These are phyloP conservation scores for Protodeltote pygarga DNA, from an alignment of 2,888 invertebrate species.

Conservation along the genomic window DNA sequence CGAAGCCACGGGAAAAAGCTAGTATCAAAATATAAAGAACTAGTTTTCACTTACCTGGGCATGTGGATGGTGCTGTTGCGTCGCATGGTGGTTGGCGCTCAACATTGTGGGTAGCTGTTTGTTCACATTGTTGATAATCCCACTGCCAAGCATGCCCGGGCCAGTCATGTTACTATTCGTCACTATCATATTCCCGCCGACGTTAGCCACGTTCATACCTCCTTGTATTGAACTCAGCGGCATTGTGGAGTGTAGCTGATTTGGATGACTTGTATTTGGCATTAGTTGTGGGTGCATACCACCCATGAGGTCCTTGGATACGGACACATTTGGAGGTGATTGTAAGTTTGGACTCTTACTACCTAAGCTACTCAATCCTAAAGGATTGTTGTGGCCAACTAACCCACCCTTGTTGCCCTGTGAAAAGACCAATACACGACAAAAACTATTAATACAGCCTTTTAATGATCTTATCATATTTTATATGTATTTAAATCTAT, in stretches of 20 bases:
- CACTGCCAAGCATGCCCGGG: conserved; percentile 91
- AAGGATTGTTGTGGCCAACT: conserved; percentile 90
- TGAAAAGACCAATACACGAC: conserved; percentile 81
- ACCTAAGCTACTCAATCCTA: conserved; percentile 91
- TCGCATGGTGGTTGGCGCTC: conserved; percentile 84
- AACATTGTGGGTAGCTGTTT: conserved; percentile 90
- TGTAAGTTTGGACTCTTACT: conserved; percentile 95
- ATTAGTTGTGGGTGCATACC: conserved; percentile 90
- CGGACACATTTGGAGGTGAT: conserved; percentile 94
- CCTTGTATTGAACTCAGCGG: conserved; percentile 91
- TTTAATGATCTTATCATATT: conserved; percentile 36
- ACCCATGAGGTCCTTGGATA: conserved; percentile 93
- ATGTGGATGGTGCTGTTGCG: conserved; percentile 79
- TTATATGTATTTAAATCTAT: background rate
- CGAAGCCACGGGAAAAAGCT: too few species aligned
- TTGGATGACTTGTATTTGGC: conserved; percentile 91
- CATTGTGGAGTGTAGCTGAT: conserved; percentile 86
- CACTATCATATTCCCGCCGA: conserved; percentile 92
- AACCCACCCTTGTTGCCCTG: conserved; percentile 91
- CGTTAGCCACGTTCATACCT: conserved; percentile 90
- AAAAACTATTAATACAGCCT: conserved; percentile 67
- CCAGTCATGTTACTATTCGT: conserved; percentile 91
- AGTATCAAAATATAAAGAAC: background rate
- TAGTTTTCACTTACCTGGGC: conserved; percentile 76
- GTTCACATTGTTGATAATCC: conserved; percentile 92